phyloP scores from a whole-genome alignment of 2,797 vertebrate species.

The Nyctibius grandis region DNA sequence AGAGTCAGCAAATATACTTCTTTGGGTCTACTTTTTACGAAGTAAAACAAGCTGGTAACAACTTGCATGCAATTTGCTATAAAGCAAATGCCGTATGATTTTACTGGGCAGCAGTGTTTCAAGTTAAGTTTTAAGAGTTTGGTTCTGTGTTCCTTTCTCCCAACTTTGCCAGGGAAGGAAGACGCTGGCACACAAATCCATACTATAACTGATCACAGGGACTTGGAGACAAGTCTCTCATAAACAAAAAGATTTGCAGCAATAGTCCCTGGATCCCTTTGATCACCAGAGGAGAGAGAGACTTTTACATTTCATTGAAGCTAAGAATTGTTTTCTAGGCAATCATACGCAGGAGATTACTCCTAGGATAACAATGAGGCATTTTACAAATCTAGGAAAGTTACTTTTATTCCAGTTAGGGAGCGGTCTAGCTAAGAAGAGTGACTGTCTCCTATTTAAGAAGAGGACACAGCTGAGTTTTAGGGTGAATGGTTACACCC shows the following conservation, averaged over 20 bases:
- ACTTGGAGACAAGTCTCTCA: background rate
- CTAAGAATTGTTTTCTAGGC: background rate
- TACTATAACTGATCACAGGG: background rate
- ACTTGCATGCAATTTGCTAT: background rate
- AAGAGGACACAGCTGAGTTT: background rate
- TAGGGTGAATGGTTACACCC: background rate
- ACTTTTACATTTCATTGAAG: background rate
- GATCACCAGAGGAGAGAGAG: background rate
- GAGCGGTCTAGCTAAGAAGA: background rate
- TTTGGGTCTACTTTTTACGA: background rate
- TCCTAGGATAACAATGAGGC: background rate
- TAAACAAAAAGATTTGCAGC: background rate
- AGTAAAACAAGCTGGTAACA: background rate
- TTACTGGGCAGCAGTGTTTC: background rate
- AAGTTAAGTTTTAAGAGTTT: background rate
- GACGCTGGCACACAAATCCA: background rate
- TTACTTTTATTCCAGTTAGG: background rate
- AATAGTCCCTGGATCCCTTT: background rate
- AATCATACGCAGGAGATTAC: background rate
- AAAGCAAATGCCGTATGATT: background rate
- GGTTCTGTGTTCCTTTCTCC: background rate
- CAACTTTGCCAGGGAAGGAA: background rate
- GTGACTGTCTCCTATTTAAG: background rate
- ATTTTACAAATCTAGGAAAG: background rate
- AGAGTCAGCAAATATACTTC: background rate